phyloP scores from a whole-genome alignment of 2,888 invertebrate species.

The Lottia scabra region DNA sequence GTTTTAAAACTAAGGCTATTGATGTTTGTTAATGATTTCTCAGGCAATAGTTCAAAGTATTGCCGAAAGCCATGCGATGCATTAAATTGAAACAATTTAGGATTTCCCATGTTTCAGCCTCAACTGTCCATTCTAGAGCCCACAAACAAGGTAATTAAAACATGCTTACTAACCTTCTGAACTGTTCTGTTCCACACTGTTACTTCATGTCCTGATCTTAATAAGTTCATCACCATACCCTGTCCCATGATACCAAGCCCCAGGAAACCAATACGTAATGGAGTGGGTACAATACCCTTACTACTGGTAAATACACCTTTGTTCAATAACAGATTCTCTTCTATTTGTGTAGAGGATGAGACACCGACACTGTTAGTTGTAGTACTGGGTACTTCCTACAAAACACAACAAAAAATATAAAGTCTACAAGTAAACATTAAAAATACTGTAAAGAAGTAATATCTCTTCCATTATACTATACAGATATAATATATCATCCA shows the following conservation, averaged over 20 bases:
- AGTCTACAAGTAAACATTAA: no score
- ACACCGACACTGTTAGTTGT: conserved; percentile 19
- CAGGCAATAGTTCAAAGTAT: no score
- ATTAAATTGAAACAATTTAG: no score
- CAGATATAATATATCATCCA: no score
- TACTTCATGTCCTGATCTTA: conserved; percentile 93
- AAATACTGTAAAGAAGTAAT: no score
- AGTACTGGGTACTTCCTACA: conserved; percentile 10
- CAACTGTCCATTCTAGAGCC: no score
- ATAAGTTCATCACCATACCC: conserved; percentile 93
- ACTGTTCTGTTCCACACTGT: conserved; percentile 94
- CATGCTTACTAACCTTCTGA: conserved; percentile 80
- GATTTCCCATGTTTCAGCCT: no score
- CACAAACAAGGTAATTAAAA: neutral
- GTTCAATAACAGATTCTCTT: conserved; percentile 31
- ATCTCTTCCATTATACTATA: no score
- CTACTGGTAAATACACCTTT: conserved; percentile 11
- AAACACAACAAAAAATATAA: neutral
- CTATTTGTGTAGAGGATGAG: conserved; percentile 42
- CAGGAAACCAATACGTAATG: conserved; percentile 91
- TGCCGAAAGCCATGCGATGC: no score
- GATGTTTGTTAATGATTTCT: no score
- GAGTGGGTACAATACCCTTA: conserved; percentile 86
- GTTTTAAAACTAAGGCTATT: no score
- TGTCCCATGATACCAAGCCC: conserved; percentile 96